Evolutionary conservation across 1,140 invertebrate genomes (phyloP).

Genomic region (Homarus americanus): DNA sequence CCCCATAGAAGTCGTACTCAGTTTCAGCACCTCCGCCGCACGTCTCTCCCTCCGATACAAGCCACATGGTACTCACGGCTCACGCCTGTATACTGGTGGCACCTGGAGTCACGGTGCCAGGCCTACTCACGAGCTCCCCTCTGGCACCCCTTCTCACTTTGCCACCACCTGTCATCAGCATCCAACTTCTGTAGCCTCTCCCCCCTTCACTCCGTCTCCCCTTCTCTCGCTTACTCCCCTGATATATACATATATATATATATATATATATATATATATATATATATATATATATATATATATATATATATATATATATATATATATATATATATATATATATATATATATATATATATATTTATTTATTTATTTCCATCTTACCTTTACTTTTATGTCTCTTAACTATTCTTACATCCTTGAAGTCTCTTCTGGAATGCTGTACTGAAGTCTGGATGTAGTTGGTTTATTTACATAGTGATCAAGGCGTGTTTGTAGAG

Average conservation of each 20-base stretch:
- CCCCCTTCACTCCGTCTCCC: neutral
- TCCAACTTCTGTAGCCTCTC: neutral
- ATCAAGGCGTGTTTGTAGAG: neutral
- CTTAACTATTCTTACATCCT: neutral
- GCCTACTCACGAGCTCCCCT: constrained; percentile 35
- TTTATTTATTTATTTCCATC: neutral
- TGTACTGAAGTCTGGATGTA: too few species aligned
- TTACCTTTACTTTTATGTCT: neutral
- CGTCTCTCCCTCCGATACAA: constrained; percentile 26
- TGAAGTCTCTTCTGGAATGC: too few species aligned
- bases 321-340: too few species aligned
- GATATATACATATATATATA: too few species aligned
- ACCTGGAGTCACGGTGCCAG: constrained; percentile 52
- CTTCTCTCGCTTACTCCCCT: neutral
- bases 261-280: too few species aligned
- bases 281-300: too few species aligned
- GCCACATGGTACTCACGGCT: constrained; percentile 60
- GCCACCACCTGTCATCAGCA: constrained; percentile 54
- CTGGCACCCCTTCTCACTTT: constrained; percentile 18
- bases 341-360: too few species aligned
- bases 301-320: too few species aligned
- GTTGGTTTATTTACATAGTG: too few species aligned
- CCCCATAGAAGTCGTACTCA: constrained; percentile 18
- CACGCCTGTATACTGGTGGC: constrained; percentile 38
- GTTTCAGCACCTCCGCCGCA: neutral